Base-by-base conservation (phyloP, 2,888 invertebrate species). In the Meteorus colon region DNA sequence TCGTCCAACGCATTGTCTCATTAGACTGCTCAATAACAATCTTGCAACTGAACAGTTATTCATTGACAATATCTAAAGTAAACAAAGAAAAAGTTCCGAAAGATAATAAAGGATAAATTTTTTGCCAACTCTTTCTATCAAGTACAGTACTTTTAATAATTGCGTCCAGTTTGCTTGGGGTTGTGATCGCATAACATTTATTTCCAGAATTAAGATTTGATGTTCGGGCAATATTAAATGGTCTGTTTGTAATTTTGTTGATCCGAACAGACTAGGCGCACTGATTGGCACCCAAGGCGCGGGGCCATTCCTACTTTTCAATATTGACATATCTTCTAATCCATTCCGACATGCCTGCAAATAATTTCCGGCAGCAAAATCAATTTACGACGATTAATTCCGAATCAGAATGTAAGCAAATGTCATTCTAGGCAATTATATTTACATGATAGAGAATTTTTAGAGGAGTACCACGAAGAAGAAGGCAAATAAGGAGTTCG, bases 91-190 rank as follows among this genome's bases (percentile, higher is more conserved):
- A 34, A 48, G 3, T 48, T 45, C 16, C 14, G 16, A 41, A 55
- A 24, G 3, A 65, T 69, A 41, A 41, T 41, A 19, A 41, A 63
- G 0, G 31, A 71, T 16, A 68, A 76, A 74, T 66, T 51, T 48
- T 31, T 66, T 62, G 12, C 48, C 48, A 2, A 65, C 41, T 19
- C 29, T n/a, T 24, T 29, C 31, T 19, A 12, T 41, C 12, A 6
- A 41, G 24, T 24, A 0, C 70, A 19, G 81, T 82, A 95, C 95
- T 91, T 95, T 95, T 0, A 96, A 90, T 29, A 96, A 87, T 79
- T 94, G 91, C 0, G 94, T 90, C 96, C 96, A 96, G 71, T 94
- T 94, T 0, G 95, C 94, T 84, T 95, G 95, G 0, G 96, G 96
- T 83, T 95, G 95, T 0, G 94, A 93, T 73, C 95, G 86, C 51